Conservation (phyloP, 2,113 vertebrate species). For the Hippocampus mohnikei region DNA sequence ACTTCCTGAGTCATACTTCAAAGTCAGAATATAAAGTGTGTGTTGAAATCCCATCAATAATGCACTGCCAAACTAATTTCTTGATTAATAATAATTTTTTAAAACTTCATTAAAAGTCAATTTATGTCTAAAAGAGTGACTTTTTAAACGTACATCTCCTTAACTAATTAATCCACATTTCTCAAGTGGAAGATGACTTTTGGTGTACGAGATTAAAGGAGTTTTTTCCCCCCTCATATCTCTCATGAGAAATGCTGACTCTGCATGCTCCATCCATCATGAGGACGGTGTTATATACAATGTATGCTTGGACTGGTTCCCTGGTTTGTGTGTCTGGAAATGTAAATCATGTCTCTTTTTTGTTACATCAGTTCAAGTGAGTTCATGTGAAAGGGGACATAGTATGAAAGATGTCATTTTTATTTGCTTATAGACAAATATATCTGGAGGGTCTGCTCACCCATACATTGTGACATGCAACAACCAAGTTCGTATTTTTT, state of each 20-base stretch:
- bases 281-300: conserved; percentile 16
- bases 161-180: conserved; percentile 17
- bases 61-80: neutral
- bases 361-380: no score
- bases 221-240: conserved; percentile 9
- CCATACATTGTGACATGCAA: no score
- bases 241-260: conserved; percentile 20
- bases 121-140: neutral
- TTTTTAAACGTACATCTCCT: neutral
- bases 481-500: no score
- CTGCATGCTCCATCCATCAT: conserved; percentile 13
- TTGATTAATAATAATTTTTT: no score
- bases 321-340: no score
- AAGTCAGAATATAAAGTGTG: neutral
- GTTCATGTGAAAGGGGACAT: no score
- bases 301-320: no score
- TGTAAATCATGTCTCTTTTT: no score
- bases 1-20: neutral
- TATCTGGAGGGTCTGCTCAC: no score
- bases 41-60: neutral
- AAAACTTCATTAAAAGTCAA: no score
- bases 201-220: conserved; percentile 9
- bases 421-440: no score
- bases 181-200: conserved; percentile 15
- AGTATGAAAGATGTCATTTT: no score